phyloP scores from a whole-genome alignment of 2,113 vertebrate genomes.

The Illadopsis cleaveri region DNA sequence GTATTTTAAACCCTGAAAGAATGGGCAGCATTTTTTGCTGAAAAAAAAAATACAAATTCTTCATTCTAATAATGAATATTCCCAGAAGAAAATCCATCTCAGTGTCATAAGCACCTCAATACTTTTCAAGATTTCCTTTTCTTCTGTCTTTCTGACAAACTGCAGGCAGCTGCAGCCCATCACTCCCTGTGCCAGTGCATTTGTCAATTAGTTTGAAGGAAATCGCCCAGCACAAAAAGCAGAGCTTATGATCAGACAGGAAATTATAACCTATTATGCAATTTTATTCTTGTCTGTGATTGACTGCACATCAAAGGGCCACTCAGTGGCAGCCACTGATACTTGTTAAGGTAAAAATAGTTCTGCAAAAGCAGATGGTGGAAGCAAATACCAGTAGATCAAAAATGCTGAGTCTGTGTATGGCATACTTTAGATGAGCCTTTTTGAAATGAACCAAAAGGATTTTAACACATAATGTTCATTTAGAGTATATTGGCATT shows the following conservation, averaged over 20 bases:
- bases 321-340: not conserved
- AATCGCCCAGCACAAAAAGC: not conserved
- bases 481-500: not conserved
- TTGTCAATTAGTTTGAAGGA: constrained; percentile 29
- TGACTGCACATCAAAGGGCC: constrained; percentile 29
- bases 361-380: not conserved
- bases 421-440: not conserved
- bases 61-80: not conserved
- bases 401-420: not conserved
- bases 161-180: constrained; percentile 8
- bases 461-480: not conserved
- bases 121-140: constrained; percentile 5
- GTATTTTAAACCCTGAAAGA: not conserved
- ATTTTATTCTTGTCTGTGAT: constrained; percentile 37
- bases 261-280: constrained; percentile 44
- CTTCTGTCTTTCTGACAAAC: not conserved
- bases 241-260: constrained; percentile 18
- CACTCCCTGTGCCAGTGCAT: not conserved
- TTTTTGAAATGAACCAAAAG: not conserved
- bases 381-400: not conserved
- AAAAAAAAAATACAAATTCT: not conserved
- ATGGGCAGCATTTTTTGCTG: not conserved
- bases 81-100: not conserved
- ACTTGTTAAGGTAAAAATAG: constrained; percentile 28
- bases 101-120: not conserved